These are phyloP conservation scores for Urocyon cinereoargenteus DNA, from an alignment of 2,797 vertebrate species.

Conservation along the genomic window DNA sequence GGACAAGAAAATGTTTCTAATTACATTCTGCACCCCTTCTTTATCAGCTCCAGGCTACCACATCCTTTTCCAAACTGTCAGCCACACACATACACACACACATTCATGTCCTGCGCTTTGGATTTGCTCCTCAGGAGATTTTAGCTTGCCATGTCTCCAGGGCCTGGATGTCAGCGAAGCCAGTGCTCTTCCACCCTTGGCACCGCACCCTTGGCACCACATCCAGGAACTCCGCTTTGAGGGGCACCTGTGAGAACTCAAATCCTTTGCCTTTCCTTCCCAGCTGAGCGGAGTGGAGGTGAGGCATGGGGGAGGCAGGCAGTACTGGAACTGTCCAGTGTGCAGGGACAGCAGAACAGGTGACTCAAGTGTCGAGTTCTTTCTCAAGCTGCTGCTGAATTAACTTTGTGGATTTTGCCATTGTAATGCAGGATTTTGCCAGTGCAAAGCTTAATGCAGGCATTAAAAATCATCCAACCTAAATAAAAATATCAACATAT, in stretches of 20 bases:
- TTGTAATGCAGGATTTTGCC: neutral
- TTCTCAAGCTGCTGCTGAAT: neutral
- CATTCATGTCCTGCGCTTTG: no score
- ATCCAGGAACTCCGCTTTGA: constrained; percentile 97
- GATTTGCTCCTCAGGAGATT: constrained; percentile 85
- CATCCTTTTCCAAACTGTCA: neutral
- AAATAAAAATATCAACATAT: neutral
- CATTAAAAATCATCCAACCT: neutral
- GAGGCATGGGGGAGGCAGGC: constrained; percentile 52
- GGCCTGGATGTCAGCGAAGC: constrained; percentile 89
- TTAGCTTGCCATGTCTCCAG: constrained; percentile 94
- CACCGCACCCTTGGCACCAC: constrained; percentile 91
- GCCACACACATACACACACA: neutral
- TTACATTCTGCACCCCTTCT: neutral
- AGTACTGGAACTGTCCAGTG: constrained; percentile 91
- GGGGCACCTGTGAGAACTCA: constrained; percentile 95
- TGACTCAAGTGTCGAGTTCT: constrained; percentile 93
- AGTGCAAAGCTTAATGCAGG: neutral
- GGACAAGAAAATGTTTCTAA: constrained; percentile 51
- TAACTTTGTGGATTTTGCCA: neutral
- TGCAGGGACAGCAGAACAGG: constrained; percentile 93
- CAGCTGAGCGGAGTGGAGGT: constrained; percentile 84
- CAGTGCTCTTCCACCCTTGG: constrained; percentile 88
- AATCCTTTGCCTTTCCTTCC: constrained; percentile 98
- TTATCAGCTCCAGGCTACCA: neutral